Base-by-base conservation (phyloP, 2,797 vertebrate genomes). In the Myotis vivesi region DNA sequence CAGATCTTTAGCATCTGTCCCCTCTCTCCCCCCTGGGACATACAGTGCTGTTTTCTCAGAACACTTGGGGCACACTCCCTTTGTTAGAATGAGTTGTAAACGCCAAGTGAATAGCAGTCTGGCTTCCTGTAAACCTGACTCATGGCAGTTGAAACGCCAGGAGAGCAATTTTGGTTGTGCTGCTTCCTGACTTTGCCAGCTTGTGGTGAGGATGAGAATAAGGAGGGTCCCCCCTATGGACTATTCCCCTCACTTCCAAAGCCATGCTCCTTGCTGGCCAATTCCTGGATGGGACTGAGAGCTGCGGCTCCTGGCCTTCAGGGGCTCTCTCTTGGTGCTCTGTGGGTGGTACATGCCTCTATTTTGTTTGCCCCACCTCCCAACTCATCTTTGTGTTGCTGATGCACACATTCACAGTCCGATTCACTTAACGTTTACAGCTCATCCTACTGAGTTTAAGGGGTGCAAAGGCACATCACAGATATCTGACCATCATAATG, bases 391-490 rank as follows among this genome's bases (percentile, higher is more conserved):
- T 96, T 83, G 20, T 95, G 95, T 92, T 66, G 30, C 55, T 95
- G 20, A 64, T 83, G 93, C 53, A 68, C 33, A 8, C 22, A 86
- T 95, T 95, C 71, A 95, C 57, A 87, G 57, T 51, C 22, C 93
- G 92, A 92, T 68, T 97, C 88, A 82, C 90, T 91, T 91, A 59
- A 46, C 68, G n/a, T 97, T 94, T 64, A 2, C n/a, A 89, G 13
- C 92, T 80, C 93, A 92, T 97, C 97, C 87, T 92, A 16, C 95
- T 95, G 93, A 97, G 51, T 81, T 97, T 94, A 97, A 97, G 92
- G 95, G 92, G 88, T 89, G 75, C 80, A 80, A 96, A 96, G 96
- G 93, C 85, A 71, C 88, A 92, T 36, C 90, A 75, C 41, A 2
- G 96, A 49, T 81, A 94, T 92, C 66, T 75, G 97, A 97, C 92